phyloP scores from a whole-genome alignment of 2,888 invertebrate genomes.

The Agrilus cyanescens region DNA sequence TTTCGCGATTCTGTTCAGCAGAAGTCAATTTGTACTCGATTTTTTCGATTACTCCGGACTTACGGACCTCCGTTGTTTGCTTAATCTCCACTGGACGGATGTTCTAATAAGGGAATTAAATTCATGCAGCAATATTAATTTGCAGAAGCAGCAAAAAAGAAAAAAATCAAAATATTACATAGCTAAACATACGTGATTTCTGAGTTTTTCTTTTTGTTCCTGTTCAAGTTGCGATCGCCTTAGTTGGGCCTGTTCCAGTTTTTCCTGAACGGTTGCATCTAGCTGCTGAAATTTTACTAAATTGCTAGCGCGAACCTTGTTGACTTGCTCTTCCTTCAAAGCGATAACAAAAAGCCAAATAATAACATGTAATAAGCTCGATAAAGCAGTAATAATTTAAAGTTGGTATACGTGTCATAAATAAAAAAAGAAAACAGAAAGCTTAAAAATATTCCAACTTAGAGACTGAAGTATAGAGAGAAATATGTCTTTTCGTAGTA shows the following conservation, averaged over 20 bases:
- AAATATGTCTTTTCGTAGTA: too few species aligned
- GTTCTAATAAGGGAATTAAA: slow-evolving; percentile 37
- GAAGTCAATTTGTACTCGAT: slow-evolving; percentile 59
- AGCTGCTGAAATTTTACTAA: slow-evolving; percentile 55
- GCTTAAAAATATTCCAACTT: too few species aligned
- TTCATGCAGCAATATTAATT: slow-evolving; percentile 11
- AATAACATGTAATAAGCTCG: too few species aligned
- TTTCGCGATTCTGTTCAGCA: slow-evolving; percentile 73
- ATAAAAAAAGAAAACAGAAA: too few species aligned
- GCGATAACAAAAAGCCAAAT: too few species aligned
- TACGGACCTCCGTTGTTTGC: slow-evolving; percentile 28
- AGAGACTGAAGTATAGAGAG: too few species aligned
- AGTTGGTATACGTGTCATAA: too few species aligned
- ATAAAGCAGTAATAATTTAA: too few species aligned
- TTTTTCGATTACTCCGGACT: slow-evolving; percentile 38
- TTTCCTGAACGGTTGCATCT: slow-evolving; percentile 56
- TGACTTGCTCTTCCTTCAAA: slow-evolving; percentile 52
- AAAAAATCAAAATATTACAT: too few species aligned
- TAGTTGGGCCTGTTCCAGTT: slow-evolving; percentile 54
- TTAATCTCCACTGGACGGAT: slow-evolving; percentile 54
- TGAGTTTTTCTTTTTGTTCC: slow-evolving; percentile 66
- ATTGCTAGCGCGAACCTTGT: slow-evolving; percentile 56
- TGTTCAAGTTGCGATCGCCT: slow-evolving; percentile 64
- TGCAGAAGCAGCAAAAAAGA: slow-evolving; percentile 1
- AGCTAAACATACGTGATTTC: too few species aligned